Base-by-base conservation (phyloP, 2,113 vertebrate species). In the Capreolus pygargus region DNA sequence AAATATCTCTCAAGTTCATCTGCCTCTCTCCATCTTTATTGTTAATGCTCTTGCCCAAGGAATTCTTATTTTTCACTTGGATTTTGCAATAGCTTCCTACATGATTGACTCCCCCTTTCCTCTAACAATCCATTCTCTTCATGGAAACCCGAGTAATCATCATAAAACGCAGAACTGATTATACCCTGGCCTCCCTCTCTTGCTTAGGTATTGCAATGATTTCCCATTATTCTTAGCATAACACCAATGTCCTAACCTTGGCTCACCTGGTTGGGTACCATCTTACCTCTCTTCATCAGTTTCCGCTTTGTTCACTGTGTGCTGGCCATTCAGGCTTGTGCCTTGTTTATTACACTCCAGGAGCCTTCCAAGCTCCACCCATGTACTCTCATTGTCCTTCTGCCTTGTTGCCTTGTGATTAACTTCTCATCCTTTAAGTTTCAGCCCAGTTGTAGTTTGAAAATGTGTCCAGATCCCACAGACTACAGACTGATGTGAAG, bases 131-230 rank as follows among this genome's bases (percentile, higher is more conserved):
- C 39, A 70, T 93, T 93, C 17, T 95, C 78, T 93, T 95, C 79
- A 76, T 7, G 67, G 92, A 83, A 76, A 93, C 15, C 33, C 10
- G 23, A 96, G 30, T 9, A 93, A 78, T 94, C 78, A 54, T 57
- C 91, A 50, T 16, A 91, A 67, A 95, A 94, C 76, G 60, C 70
- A 86, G 82, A 94, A 57, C n/a, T 94, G 91, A 95, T 96, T 91
- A 61, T 78, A 17, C 43, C 25, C 76, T 83, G 33, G 36, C 36
- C 21, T 94, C 28, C 28, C 30, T 88, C 13, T 30, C 45, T 64
- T 85, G 47, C 78, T 70, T 89, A 83, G 85, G 21, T 57, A 78
- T 33, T 74, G 88, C 82, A 50, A 11, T 93, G 36, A 95, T 78
- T 96, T 95, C 7, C 28, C 25, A 36, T 61, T 70, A 58, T 86